Evolutionary conservation across 1,140 invertebrate species (phyloP).

Genomic region (Danaus plexippus): DNA sequence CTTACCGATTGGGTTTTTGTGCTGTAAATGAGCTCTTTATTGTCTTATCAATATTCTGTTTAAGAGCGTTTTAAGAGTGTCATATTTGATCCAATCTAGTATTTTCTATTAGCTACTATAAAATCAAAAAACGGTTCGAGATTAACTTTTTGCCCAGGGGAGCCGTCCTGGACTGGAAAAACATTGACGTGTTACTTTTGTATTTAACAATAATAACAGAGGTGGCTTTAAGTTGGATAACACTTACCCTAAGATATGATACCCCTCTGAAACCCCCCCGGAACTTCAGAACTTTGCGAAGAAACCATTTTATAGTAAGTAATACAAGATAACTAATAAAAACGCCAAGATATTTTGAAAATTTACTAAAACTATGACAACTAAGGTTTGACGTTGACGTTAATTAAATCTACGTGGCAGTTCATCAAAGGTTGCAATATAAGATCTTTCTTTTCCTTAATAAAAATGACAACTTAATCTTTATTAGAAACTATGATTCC

Average conservation of each 20-base stretch:
- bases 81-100: conserved; percentile 96
- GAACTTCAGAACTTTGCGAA: conserved; percentile 92
- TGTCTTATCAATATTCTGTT: conserved; percentile 87
- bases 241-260: conserved; percentile 92
- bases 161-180: conserved; percentile 95
- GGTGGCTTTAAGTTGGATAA: conserved; percentile 12
- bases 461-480: too few relatives aligned
- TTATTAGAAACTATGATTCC: too few relatives aligned
- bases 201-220: conserved; percentile 12
- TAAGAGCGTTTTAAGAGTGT: conserved; percentile 95
- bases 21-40: conserved; percentile 94
- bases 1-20: conserved; percentile 97
- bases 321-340: conserved; percentile 21
- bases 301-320: conserved; percentile 86
- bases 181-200: conserved; percentile 39
- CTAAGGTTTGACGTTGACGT: conserved; percentile 44
- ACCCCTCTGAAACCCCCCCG: conserved; percentile 98
- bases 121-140: conserved; percentile 99
- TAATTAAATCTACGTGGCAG: conserved; percentile 43
- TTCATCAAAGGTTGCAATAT: conserved; percentile 1
- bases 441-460: too few relatives aligned
- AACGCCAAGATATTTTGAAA: conserved; percentile 30
- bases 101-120: conserved; percentile 96
- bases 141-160: conserved; percentile 94
- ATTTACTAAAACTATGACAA: conserved; percentile 17